Evolutionary conservation across 1,140 invertebrate genomes (phyloP).

Genomic region (Drosophila chauvacae): DNA sequence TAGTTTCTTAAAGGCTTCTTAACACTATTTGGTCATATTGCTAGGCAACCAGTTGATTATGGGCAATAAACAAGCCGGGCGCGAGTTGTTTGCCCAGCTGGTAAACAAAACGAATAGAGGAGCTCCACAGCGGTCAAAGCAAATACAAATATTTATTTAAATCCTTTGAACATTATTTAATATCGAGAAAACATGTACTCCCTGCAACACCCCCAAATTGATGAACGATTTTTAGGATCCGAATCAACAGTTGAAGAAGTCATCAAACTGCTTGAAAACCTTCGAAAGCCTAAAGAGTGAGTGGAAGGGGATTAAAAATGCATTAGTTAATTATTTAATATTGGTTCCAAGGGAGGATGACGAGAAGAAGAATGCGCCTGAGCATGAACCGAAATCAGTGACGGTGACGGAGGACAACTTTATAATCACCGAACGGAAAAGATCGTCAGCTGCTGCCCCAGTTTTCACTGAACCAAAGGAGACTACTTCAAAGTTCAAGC

Average conservation of each 20-base stretch:
- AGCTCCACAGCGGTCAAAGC: slow-evolving; percentile 4
- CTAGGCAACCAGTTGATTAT: slow-evolving; percentile 31
- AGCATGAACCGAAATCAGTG: background rate
- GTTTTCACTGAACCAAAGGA: background rate
- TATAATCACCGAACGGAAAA: slow-evolving; percentile 86
- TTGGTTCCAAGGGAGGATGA: slow-evolving; percentile 19
- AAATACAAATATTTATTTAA: slow-evolving; percentile 27
- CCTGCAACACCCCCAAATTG: slow-evolving; percentile 64
- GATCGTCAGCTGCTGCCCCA: slow-evolving; percentile 85
- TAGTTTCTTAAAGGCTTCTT: background rate
- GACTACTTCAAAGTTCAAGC: slow-evolving; percentile 38
- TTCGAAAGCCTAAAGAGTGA: slow-evolving; percentile 53
- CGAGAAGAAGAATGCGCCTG: background rate
- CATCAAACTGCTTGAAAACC: slow-evolving; percentile 63
- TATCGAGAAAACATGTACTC: slow-evolving; percentile 54
- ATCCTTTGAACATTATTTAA: slow-evolving; percentile 1
- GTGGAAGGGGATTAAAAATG: background rate
- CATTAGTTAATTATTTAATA: background rate
- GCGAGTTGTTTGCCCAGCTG: slow-evolving; percentile 38
- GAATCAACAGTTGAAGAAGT: slow-evolving; percentile 79
- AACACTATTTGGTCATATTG: slow-evolving; percentile 12
- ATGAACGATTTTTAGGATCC: slow-evolving; percentile 69
- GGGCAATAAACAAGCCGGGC: slow-evolving; percentile 26
- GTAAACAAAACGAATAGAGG: slow-evolving; percentile 19
- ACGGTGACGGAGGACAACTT: slow-evolving; percentile 69